Evolutionary conservation across 2,888 invertebrate genomes (phyloP), one percentile per base, ranked within the genome.

Genomic region (Drosophila hamatofila): DNA sequence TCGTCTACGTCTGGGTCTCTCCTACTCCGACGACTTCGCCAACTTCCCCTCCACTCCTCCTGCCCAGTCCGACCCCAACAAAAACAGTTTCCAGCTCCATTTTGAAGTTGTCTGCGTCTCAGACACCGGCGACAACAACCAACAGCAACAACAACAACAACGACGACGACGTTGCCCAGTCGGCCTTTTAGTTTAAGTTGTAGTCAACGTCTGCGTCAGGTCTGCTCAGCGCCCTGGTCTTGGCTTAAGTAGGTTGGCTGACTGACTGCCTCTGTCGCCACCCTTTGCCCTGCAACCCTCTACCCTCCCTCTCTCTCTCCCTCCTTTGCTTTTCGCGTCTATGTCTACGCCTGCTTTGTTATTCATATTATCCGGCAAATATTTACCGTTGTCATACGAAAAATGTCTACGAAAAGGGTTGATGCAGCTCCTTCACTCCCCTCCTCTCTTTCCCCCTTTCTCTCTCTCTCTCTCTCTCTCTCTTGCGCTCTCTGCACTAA

Each of bases 331-430:
- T 54, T 54, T 35, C 70, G 57, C 75, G 69, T 72, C 76, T 67
- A 76, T 72, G 85, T 74, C 80, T 69, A 67, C 72, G 83, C 70
- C 79, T 81, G 79, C 88, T 88, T 87, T 89, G 84, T 84, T 89
- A 89, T 88, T 90, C 88, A 88, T 88, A 90, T 88, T 90, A 90
- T 90, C 89, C 87, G 78, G 87, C 90, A 88, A 88, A 90, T 88
- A 89, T 88, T 90, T 88, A 89, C 83, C 90, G 89, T 84, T 90
- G 89, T 87, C 84, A 90, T 85, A 85, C 84, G 81, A 81, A 88
- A 84, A 84, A 84, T 75, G 89, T 89, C 78, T 70, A 80, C 72
- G 70, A 68, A 68, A 87, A 86, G 87, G 87, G 90, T 87, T 89
- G 90, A 79, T 89, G 73, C 70, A 67, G 71, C 71, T 63, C 39